These are phyloP conservation scores for Hyla sarda DNA, from an alignment of 2,113 vertebrate species.

Conservation along the genomic window DNA sequence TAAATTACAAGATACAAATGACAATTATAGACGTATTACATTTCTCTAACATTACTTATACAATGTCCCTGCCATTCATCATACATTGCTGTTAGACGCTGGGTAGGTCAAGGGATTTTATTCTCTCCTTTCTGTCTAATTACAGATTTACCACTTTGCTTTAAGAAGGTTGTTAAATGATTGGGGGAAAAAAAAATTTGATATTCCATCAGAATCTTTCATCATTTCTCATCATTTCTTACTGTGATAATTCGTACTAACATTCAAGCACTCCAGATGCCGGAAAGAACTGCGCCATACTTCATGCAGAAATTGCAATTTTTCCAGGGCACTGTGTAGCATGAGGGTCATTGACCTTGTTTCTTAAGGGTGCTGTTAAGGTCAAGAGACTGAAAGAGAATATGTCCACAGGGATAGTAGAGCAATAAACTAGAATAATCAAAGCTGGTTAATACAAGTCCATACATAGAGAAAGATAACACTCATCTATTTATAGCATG, in stretches of 20 bases:
- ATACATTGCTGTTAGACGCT: not conserved
- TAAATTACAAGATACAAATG: too few relatives aligned
- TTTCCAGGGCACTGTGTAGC: not conserved
- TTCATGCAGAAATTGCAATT: not conserved
- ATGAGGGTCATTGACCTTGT: not conserved
- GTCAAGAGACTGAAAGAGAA: slow-evolving; percentile 8
- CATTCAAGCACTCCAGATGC: not conserved
- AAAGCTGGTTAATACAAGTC: not conserved
- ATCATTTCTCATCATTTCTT: not conserved
- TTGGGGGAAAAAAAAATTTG: slow-evolving; percentile 3
- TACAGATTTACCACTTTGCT: not conserved
- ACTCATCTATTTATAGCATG: too few relatives aligned
- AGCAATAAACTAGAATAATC: not conserved
- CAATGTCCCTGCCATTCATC: not conserved
- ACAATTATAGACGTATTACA: too few relatives aligned
- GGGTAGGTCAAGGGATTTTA: not conserved
- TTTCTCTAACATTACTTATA: too few relatives aligned
- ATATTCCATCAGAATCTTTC: slow-evolving; percentile 3
- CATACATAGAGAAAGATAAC: too few relatives aligned
- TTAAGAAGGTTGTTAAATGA: not conserved
- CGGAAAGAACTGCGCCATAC: not conserved
- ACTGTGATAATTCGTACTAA: not conserved
- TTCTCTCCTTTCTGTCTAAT: not conserved
- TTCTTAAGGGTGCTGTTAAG: not conserved
- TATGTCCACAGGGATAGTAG: not conserved